Percentiles rank a stretch among this genome's conserved stretches.
phyloP scores from a whole-genome alignment of 2,113 vertebrate genomes.

The Sitta europaea region DNA sequence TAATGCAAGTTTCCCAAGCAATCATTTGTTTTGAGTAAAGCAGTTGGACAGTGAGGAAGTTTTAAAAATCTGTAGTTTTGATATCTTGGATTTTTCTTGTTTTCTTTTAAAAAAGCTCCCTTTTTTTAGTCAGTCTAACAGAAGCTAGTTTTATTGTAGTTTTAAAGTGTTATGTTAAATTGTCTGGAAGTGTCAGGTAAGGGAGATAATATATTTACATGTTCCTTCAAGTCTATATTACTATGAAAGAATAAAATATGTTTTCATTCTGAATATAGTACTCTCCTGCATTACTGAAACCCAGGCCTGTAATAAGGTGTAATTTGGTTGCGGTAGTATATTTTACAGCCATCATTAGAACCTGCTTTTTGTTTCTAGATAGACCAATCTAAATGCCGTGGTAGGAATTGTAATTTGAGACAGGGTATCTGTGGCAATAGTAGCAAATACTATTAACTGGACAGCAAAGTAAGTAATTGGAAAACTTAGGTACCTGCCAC shows the following conservation, averaged over 20 bases:
- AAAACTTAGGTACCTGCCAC: not conserved
- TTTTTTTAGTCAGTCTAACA: not conserved
- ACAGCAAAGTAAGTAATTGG: not conserved
- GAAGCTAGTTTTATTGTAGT: not conserved
- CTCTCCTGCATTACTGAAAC: not conserved
- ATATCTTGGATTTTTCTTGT: not conserved
- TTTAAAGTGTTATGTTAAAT: not conserved
- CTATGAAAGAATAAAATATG: accelerated
- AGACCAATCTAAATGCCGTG: not conserved
- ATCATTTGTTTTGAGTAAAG: not conserved
- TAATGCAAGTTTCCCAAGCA: not conserved
- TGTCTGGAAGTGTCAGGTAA: accelerated
- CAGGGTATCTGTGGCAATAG: not conserved
- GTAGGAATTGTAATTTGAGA: not conserved
- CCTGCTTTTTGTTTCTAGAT: not conserved
- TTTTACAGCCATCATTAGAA: not conserved
- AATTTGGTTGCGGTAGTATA: not conserved
- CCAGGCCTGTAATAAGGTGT: not conserved
- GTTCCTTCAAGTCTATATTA: not conserved
- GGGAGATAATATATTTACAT: accelerated
- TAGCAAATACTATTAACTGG: not conserved
- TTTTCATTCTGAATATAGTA: not conserved
- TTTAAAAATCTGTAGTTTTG: accelerated
- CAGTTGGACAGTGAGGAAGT: not conserved
- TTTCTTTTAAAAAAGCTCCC: accelerated